Conservation (phyloP, 2,888 invertebrate genomes). For the Brassicogethes aeneus region DNA sequence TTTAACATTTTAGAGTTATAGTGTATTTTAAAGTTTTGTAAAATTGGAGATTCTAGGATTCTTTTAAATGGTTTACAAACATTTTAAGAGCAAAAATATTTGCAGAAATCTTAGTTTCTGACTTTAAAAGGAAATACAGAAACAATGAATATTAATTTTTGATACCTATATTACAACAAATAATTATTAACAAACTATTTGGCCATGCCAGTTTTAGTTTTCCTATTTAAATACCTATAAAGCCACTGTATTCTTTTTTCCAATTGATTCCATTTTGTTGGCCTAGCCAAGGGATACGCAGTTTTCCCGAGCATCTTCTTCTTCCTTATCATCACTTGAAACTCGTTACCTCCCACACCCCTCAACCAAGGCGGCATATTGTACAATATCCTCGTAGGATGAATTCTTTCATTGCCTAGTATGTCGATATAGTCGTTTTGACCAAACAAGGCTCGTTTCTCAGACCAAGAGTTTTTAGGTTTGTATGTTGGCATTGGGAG, state of each 20-base stretch:
- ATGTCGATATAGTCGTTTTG: constrained; percentile 98
- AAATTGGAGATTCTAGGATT: too few relatives aligned
- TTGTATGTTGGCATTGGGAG: constrained; percentile 61
- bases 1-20: too few relatives aligned
- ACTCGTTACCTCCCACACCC: constrained; percentile 82
- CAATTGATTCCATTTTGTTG: constrained; percentile 70
- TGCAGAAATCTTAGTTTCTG: too few relatives aligned
- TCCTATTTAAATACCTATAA: constrained; percentile 69
- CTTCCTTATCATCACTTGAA: constrained; percentile 66
- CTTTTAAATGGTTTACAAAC: too few relatives aligned
- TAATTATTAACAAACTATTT: too few relatives aligned
- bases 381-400: constrained; percentile 79
- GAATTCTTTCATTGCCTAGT: constrained; percentile 70
- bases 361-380: constrained; percentile 83
- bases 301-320: constrained; percentile 54
- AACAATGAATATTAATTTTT: too few relatives aligned
- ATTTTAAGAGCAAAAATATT: too few relatives aligned
- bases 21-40: too few relatives aligned
- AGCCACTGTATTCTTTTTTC: constrained; percentile 65
- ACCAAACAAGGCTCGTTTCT: constrained; percentile 76
- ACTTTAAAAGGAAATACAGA: too few relatives aligned
- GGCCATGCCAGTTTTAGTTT: constrained; percentile 69
- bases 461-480: constrained; percentile 67
- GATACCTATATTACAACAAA: too few relatives aligned
- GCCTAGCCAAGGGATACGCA: constrained; percentile 51